Conservation (phyloP, 2,113 vertebrate species). For the Orycteropus afer region DNA sequence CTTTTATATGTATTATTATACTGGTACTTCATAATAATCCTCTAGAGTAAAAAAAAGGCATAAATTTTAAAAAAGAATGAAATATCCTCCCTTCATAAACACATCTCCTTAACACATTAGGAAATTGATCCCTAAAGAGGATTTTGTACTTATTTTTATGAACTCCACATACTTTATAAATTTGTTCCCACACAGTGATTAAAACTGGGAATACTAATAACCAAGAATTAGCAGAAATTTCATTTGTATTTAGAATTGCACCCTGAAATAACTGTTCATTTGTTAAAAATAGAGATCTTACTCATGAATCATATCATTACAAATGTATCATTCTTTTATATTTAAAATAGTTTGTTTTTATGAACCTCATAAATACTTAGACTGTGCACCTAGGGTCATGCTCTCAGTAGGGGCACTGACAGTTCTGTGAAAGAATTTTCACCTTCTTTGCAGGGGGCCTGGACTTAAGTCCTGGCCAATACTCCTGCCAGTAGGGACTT, state of each 20-base stretch:
- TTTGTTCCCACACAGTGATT: neutral
- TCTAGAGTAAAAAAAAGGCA: neutral
- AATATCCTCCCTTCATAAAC: fast-evolving
- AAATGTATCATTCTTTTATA: neutral
- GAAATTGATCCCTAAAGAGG: neutral
- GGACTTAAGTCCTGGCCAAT: neutral
- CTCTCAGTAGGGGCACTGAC: neutral
- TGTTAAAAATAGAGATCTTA: neutral
- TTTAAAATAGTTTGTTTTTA: conserved; percentile 6
- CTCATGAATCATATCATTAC: neutral
- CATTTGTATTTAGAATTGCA: neutral
- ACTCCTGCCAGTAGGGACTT: neutral
- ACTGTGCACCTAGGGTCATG: neutral
- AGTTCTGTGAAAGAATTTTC: neutral
- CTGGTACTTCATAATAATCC: neutral
- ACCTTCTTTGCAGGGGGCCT: neutral
- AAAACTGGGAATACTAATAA: neutral
- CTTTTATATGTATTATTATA: neutral
- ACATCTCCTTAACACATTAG: neutral
- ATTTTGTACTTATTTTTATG: neutral
- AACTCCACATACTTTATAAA: neutral
- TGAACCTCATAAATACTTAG: neutral
- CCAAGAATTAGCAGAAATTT: neutral
- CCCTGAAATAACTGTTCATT: neutral
- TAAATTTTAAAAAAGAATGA: neutral